Percentiles rank a stretch among this genome's conserved stretches.
Evolutionary conservation across 2,797 vertebrate species (phyloP).

Genomic region (Phoeniculus purpureus): DNA sequence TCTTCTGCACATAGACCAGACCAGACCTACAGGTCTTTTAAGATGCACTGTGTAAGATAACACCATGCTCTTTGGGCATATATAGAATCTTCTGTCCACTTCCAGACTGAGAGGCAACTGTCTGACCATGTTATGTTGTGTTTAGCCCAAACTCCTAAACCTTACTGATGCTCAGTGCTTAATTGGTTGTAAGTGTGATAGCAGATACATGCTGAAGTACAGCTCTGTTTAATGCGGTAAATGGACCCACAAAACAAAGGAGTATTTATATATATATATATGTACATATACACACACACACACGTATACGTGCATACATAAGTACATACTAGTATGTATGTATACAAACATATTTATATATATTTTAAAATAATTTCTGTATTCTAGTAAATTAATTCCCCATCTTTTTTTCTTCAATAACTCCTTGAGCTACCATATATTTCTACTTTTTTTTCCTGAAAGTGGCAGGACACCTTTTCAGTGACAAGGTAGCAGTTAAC

Average conservation of each 20-base stretch:
- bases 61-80: background rate
- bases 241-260: background rate
- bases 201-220: background rate
- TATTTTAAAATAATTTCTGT: background rate
- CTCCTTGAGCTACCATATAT: background rate
- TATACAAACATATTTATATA: no score
- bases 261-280: background rate
- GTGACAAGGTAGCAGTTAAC: background rate
- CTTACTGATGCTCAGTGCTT: background rate
- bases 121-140: background rate
- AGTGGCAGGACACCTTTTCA: background rate
- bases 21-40: background rate
- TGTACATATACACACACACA: no score
- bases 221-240: background rate
- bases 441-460: background rate
- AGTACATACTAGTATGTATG: no score
- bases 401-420: background rate
- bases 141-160: background rate
- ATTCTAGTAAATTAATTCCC: background rate
- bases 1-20: background rate
- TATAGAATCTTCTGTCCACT: background rate
- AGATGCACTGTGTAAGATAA: background rate
- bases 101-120: background rate
- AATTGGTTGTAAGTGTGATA: background rate
- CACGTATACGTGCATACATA: no score